Evolutionary conservation across 2,888 invertebrate genomes (phyloP).

Genomic region (Microctonus brassicae): DNA sequence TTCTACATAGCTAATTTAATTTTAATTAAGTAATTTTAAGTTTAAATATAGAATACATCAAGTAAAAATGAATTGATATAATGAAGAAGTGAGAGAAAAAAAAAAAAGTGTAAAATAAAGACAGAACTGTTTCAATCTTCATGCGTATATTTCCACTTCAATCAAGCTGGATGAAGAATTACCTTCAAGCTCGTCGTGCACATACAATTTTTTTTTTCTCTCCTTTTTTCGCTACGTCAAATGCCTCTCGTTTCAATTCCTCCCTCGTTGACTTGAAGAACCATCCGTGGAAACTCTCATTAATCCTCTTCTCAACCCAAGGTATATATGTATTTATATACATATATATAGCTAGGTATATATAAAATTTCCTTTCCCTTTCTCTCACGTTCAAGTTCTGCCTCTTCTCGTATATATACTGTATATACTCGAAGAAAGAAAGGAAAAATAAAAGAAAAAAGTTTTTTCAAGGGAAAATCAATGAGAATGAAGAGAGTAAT

Average conservation of each 20-base stretch:
- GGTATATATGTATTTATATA: background rate
- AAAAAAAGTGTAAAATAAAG: background rate
- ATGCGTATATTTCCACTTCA: slow-evolving; percentile 6
- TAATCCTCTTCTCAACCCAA: slow-evolving; percentile 28
- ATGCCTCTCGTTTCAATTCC: slow-evolving; percentile 31
- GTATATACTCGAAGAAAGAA: background rate
- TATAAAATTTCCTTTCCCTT: background rate
- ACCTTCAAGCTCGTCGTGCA: background rate
- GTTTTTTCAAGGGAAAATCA: slow-evolving; percentile 3
- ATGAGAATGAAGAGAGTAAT: background rate
- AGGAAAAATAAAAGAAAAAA: background rate
- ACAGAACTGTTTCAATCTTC: background rate
- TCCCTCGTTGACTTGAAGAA: slow-evolving; percentile 28
- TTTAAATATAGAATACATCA: too few relatives aligned
- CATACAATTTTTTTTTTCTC: background rate
- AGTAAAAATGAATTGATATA: too few relatives aligned
- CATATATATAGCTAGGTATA: background rate
- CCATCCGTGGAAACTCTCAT: slow-evolving; percentile 24
- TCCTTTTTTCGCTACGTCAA: slow-evolving; percentile 10
- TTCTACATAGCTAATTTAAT: too few relatives aligned
- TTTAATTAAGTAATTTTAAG: too few relatives aligned
- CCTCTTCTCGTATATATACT: background rate
- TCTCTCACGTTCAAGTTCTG: background rate
- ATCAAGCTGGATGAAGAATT: slow-evolving; percentile 7
- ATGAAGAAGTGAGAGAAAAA: background rate